These are phyloP conservation scores for Lithodes maja DNA, from an alignment of 2,888 invertebrate genomes.

Conservation along the genomic window DNA sequence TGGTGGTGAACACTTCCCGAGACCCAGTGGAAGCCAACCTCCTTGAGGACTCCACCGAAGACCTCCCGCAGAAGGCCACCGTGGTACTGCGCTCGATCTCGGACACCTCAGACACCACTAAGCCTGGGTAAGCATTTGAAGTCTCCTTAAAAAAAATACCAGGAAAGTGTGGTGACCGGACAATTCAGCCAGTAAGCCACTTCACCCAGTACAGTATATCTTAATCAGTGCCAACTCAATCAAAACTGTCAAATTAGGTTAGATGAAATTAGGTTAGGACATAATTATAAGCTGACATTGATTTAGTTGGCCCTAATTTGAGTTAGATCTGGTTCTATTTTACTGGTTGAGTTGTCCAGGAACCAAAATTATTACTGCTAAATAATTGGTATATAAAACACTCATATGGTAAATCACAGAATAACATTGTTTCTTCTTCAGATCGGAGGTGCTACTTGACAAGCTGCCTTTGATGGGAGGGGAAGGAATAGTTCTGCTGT, in stretches of 20 bases:
- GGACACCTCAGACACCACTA: conserved; percentile 8
- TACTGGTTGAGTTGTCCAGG: not conserved
- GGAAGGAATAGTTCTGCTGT: not conserved
- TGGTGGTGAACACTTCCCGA: conserved; percentile 3
- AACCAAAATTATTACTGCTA: not conserved
- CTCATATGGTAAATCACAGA: not conserved
- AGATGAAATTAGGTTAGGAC: no score
- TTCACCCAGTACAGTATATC: no score
- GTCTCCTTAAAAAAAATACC: no score
- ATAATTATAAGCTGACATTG: no score
- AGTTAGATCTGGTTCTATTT: no score
- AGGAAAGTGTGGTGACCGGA: no score
- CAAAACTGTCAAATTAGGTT: no score
- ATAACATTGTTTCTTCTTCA: not conserved
- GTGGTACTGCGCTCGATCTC: conserved; percentile 10
- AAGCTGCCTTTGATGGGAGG: not conserved
- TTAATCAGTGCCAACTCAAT: no score
- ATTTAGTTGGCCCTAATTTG: no score
- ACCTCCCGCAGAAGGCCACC: not conserved
- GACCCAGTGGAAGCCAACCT: conserved; percentile 9
- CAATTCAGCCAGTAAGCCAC: no score
- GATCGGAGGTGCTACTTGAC: not conserved
- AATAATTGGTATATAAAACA: not conserved
- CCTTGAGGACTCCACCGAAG: conserved; percentile 9
- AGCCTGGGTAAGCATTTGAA: conserved; percentile 16